Evolutionary conservation across 2,113 vertebrate species (phyloP).

Genomic region (Scytalopus superciliaris): DNA sequence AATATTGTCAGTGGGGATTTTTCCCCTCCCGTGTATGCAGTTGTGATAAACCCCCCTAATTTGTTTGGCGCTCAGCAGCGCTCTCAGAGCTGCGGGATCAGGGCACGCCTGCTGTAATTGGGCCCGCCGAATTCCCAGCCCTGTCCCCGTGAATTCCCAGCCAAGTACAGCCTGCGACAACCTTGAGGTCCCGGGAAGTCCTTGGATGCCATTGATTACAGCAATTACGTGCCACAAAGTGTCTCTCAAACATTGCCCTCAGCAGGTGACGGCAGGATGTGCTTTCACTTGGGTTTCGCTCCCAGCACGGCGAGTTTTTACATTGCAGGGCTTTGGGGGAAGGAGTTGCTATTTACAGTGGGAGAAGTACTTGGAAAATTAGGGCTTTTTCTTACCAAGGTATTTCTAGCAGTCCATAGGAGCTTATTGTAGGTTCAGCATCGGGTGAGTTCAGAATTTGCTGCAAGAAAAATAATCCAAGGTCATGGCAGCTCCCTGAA

Average conservation of each 20-base stretch:
- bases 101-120: background rate
- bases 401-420: background rate
- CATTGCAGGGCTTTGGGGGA: background rate
- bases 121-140: background rate
- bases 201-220: background rate
- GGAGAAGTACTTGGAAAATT: background rate
- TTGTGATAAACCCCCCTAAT: fast-evolving
- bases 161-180: background rate
- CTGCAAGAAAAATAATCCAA: background rate
- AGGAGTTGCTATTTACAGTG: background rate
- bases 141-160: background rate
- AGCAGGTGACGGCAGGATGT: background rate
- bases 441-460: background rate
- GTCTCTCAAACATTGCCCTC: background rate
- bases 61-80: background rate
- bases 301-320: background rate
- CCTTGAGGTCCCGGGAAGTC: background rate
- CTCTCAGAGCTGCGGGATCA: background rate
- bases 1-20: background rate
- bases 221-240: background rate
- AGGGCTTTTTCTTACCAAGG: background rate
- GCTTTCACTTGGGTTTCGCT: background rate
- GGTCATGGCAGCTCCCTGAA: background rate
- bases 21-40: background rate
- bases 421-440: background rate